Percentiles rank a stretch among this genome's conserved stretches.
Conservation (phyloP, 2,888 invertebrate genomes). For the Chymomyza procnemis region DNA sequence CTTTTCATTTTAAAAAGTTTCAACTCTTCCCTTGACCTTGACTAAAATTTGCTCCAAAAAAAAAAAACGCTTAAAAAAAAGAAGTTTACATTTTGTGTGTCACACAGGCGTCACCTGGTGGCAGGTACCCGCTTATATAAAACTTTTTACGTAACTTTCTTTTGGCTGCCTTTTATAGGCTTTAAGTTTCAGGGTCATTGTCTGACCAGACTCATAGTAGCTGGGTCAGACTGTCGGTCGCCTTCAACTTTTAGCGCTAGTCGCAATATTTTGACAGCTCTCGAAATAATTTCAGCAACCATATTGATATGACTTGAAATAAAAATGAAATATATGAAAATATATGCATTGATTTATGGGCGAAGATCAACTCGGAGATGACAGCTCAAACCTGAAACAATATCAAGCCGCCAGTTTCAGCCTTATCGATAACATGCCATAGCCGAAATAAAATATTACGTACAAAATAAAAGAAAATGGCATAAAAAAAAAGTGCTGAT, state of each 20-base stretch:
- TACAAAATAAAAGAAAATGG: slow-evolving; percentile 23
- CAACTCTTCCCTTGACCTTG: slow-evolving; percentile 62
- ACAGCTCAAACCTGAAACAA: slow-evolving; percentile 22
- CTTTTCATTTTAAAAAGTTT: background rate
- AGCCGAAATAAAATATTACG: slow-evolving; percentile 33
- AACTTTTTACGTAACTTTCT: slow-evolving; percentile 65
- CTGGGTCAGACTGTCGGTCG: background rate
- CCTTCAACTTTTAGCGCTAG: background rate
- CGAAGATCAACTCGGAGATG: slow-evolving; percentile 13
- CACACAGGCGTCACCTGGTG: slow-evolving; percentile 45
- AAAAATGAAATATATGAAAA: slow-evolving; percentile 18
- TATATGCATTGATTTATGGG: slow-evolving; percentile 26
- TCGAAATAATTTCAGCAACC: slow-evolving; percentile 37
- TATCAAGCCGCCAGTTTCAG: slow-evolving; percentile 6
- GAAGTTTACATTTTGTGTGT: slow-evolving; percentile 48
- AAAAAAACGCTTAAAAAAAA: slow-evolving; percentile 16
- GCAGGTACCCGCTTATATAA: background rate
- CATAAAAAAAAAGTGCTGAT: background rate
- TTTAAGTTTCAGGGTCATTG: slow-evolving; percentile 61
- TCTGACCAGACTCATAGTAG: background rate
- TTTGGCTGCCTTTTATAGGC: too few species aligned
- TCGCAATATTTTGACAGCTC: slow-evolving; percentile 29
- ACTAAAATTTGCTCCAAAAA: slow-evolving; percentile 33
- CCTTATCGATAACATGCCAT: slow-evolving; percentile 37
- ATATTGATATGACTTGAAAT: slow-evolving; percentile 38